Percentiles rank a stretch among this genome's conserved stretches.
Evolutionary conservation across 2,113 vertebrate species (phyloP).

Genomic region (Protobothrops flavoviridis): DNA sequence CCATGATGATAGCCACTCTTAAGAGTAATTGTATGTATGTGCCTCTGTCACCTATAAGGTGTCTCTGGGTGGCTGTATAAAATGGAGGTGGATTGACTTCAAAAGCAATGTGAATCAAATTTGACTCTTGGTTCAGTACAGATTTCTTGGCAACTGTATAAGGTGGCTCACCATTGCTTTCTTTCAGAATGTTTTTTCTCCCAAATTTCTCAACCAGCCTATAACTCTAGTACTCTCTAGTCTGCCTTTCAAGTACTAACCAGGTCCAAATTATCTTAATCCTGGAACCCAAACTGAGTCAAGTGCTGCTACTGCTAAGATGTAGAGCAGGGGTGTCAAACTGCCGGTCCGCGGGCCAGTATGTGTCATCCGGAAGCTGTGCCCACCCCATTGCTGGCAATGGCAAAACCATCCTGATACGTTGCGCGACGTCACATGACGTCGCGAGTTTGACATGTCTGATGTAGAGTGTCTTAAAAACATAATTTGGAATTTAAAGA

Average conservation of each 20-base stretch:
- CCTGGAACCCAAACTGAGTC: neutral
- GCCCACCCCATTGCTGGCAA: no score
- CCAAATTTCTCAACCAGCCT: neutral
- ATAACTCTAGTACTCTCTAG: neutral
- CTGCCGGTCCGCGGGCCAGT: no score
- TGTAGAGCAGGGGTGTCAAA: neutral
- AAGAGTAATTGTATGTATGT: neutral
- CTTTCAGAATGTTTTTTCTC: neutral
- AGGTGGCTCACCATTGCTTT: neutral
- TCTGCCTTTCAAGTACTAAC: neutral
- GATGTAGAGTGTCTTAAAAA: neutral
- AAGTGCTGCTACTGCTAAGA: neutral
- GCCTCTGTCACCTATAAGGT: neutral
- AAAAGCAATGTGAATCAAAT: neutral
- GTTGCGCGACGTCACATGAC: no score
- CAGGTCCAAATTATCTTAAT: neutral
- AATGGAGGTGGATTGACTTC: neutral
- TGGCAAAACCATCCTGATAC: no score
- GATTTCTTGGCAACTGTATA: neutral
- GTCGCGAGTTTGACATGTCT: no score
- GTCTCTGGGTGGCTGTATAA: neutral
- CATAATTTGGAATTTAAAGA: no score
- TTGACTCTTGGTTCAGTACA: neutral
- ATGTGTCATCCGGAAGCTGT: no score
- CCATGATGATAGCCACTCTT: neutral